Base-by-base conservation (phyloP, 2,113 vertebrate species). In the Paralichthys olivaceus region DNA sequence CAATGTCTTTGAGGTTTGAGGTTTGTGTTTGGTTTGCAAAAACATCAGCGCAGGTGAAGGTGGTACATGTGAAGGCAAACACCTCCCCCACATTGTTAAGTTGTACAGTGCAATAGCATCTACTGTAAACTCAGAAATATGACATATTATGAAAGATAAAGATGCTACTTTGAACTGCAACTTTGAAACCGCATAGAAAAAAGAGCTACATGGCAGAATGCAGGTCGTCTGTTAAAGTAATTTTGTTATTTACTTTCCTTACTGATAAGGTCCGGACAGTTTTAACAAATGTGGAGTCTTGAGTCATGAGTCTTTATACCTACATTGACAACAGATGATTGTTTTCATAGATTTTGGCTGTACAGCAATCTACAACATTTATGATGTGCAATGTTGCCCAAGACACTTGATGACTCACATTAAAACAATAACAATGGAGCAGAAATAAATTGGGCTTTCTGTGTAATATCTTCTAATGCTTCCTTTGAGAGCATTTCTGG, bases 381-480 rank as follows among this genome's bases (percentile, higher is more conserved):
- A 37, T 20, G n/a, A 62, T 56, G 4, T 53, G 19, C 34, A 70
- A 32, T 45, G 22, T 23, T 75, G 51, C 59, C 28, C 72, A 5
- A 74, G 14, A 12, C 22, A 37, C 17, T 40, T 63, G 64, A 72
- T 59, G 58, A 23, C 37, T 55, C 53, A 14, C 49, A 69, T 60
- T 62, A 11, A 72, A 28, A 70, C 34, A 64, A 8, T 15, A 28
- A 69, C 23, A 68, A 65, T 45, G 29, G 45, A 55, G 29, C 14
- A 45, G 29, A 66, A 57, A 59, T 66, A 51, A 77, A 75, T 8
- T 37, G 45, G 12, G 20, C 54, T 15, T 65, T 56, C 40, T 67
- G 67, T 19, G 53, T n/a, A 19, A 4, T 84, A 64, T 80, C 37
- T 80, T 43, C 34, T 71, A 70, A 84, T 77, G 63, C 54, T 43